Evolutionary conservation across 1,140 invertebrate genomes (phyloP).

Genomic region (Drosophila eugracilis): DNA sequence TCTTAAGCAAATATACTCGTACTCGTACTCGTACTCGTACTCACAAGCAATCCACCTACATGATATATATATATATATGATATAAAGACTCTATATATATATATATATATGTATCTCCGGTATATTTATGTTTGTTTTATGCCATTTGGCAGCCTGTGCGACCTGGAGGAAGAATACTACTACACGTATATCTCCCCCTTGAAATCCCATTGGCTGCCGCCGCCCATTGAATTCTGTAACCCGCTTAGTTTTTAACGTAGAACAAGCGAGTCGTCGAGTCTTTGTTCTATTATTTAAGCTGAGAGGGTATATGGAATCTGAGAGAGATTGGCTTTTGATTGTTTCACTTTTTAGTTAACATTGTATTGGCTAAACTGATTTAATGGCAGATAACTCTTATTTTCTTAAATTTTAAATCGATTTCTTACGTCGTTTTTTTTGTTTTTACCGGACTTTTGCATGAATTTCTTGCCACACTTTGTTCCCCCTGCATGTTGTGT

Average conservation of each 20-base stretch:
- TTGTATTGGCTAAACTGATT: too few species aligned
- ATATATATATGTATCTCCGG: conserved; percentile 5
- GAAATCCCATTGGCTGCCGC: conserved; percentile 32
- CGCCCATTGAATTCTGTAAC: conserved; percentile 36
- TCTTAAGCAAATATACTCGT: conserved; percentile 53
- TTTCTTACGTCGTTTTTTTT: too few species aligned
- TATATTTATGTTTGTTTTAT: conserved; percentile 35
- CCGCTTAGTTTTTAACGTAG: conserved; percentile 38
- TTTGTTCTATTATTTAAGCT: conserved; percentile 16
- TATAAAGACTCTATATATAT: too few species aligned
- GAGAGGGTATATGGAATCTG: background rate
- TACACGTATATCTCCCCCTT: background rate
- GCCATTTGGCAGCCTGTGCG: conserved; percentile 42
- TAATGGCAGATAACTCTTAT: too few species aligned
- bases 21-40: conserved; percentile 9
- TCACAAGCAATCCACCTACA: conserved; percentile 3
- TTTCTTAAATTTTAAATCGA: too few species aligned
- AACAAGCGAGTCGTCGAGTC: too few species aligned
- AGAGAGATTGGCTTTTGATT: background rate
- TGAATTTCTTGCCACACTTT: conserved; percentile 14
- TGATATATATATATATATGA: conserved; percentile 3
- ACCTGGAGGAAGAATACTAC: conserved; percentile 15
- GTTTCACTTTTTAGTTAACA: background rate
- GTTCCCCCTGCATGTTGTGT: conserved; percentile 9
- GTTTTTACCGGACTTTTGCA: conserved; percentile 5